These are phyloP conservation scores for Actinia tenebrosa DNA, from an alignment of 64 coral and sea anemone species.

Conservation along the genomic window DNA sequence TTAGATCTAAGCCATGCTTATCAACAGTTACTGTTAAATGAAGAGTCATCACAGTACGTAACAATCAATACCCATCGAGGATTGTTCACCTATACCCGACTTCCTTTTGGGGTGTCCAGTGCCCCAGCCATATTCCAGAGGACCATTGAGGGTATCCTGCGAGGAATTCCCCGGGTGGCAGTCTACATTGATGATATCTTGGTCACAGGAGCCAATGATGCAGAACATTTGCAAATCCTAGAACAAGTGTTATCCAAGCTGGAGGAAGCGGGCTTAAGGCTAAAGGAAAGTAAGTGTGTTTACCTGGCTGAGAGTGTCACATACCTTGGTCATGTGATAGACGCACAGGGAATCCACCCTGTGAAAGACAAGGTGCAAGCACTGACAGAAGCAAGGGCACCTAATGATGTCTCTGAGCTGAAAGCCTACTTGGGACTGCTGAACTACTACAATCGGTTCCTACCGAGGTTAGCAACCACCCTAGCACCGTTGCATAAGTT, in stretches of 20 bases:
- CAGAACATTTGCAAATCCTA: slow-evolving; percentile 36
- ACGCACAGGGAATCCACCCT: slow-evolving; percentile 27
- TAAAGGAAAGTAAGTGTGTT: slow-evolving; percentile 42
- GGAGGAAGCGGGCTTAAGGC: slow-evolving; percentile 34
- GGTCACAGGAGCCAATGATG: slow-evolving; percentile 6
- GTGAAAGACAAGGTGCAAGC: slow-evolving; percentile 17
- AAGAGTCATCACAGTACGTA: slow-evolving; percentile 42
- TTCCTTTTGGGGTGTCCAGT: slow-evolving; percentile 46
- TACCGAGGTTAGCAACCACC: slow-evolving; percentile 7
- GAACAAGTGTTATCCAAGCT: slow-evolving; percentile 25
- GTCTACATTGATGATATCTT: slow-evolving; percentile 54
- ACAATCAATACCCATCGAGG: slow-evolving; percentile 55
- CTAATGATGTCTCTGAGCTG: slow-evolving; percentile 18
- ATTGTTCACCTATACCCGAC: slow-evolving; percentile 49
- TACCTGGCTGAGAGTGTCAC: slow-evolving; percentile 28
- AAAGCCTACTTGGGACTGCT: slow-evolving; percentile 15
- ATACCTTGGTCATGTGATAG: slow-evolving; percentile 21
- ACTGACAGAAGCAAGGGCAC: background rate
- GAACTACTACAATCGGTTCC: slow-evolving; percentile 13
- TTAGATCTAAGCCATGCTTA: slow-evolving; percentile 29
- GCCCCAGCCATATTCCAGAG: slow-evolving; percentile 52
- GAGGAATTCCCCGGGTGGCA: slow-evolving; percentile 30
- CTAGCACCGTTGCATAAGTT: slow-evolving; percentile 19
- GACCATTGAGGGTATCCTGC: too few relatives aligned
- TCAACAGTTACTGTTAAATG: slow-evolving; percentile 2